Evolutionary conservation across 2,113 vertebrate species (phyloP), one percentile per base, ranked within the genome.

Genomic region (Shinisaurus crocodilurus): DNA sequence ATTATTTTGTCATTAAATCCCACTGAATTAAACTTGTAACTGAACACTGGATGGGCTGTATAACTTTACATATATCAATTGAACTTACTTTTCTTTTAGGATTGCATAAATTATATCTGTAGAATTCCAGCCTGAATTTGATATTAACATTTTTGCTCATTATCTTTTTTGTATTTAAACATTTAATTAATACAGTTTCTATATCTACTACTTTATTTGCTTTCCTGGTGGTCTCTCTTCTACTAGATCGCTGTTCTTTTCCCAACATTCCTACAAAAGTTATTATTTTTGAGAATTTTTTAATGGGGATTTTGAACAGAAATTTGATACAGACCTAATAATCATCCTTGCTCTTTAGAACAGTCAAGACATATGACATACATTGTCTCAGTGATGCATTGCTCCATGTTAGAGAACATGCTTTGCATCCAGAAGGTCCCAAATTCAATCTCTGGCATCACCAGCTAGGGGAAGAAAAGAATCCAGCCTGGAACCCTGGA

Each of bases 41-140:
- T 50, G 43, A 48, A 50, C 37, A 45, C 15, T 77, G 27, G 8
- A n/a, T 77, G 34, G 23, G n/a, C 40, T 84, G 27, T 23, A 67
- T 85, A 50, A 85, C 15, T 43, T 65, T 50, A 76, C 29, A 23
- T 20, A 2, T 77, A 65, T n/a, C 34, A 77, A 34, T 5, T 87
- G 70, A 76, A 90, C 69, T 48, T 77, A 43, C n/a, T 10, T 34
- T 76, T 88, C 87, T 86, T 92, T 70, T 82, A 92, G 83, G 83
- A 84, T 89, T 34, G 25, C 77, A 74, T 86, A n/a, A 90, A 85
- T 82, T 86, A 8, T 93, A 60, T 89, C 85, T 88, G 74, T 79
- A 93, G 89, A 94, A 95, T 80, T 63, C 43, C 50, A 88, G 60
- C 88, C 93, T 95, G 88, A 75, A 37, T 94, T 93, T 88, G 82